Percentiles rank a stretch among this genome's conserved stretches.
Conservation (phyloP, 2,797 vertebrate species). For the Zenarchopterus dispar region DNA sequence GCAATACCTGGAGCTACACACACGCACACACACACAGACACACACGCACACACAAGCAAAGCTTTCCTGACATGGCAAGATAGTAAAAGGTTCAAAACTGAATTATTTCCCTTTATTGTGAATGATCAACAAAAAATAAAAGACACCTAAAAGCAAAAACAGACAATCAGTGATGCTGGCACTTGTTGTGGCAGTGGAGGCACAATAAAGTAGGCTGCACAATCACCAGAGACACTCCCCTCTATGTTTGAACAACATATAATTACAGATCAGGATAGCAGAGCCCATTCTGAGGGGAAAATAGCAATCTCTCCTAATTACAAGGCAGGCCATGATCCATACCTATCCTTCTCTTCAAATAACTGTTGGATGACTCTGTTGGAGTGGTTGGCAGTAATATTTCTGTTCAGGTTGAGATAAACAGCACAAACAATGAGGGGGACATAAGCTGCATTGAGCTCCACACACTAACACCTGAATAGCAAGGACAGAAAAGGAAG, state of each 20-base stretch:
- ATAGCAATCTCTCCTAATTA: constrained; percentile 83
- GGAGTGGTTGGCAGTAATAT: constrained; percentile 55
- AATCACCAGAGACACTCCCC: constrained; percentile 78
- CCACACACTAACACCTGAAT: not conserved
- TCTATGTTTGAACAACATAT: constrained; percentile 81
- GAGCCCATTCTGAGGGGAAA: constrained; percentile 80
- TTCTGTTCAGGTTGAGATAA: constrained; percentile 62
- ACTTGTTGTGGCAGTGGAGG: constrained; percentile 59
- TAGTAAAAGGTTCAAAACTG: constrained; percentile 25
- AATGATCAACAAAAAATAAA: constrained; percentile 23
- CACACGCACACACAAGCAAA: not conserved
- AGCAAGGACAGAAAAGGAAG: too few relatives aligned
- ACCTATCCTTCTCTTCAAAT: constrained; percentile 78
- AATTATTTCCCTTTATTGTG: constrained; percentile 14
- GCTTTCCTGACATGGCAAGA: constrained; percentile 25
- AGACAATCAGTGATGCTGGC: constrained; percentile 63
- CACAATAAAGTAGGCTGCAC: constrained; percentile 69
- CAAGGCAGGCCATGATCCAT: constrained; percentile 79
- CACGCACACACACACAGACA: constrained; percentile 6
- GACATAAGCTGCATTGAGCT: constrained; percentile 14
- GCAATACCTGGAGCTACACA: constrained; percentile 52
- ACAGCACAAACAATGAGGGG: constrained; percentile 31
- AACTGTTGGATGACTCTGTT: constrained; percentile 53
- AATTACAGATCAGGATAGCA: constrained; percentile 80
- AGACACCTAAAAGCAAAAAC: constrained; percentile 35